Evolutionary conservation across 2,888 invertebrate species (phyloP), one percentile per base, ranked within the genome.

Genomic region (Erebia ligea): DNA sequence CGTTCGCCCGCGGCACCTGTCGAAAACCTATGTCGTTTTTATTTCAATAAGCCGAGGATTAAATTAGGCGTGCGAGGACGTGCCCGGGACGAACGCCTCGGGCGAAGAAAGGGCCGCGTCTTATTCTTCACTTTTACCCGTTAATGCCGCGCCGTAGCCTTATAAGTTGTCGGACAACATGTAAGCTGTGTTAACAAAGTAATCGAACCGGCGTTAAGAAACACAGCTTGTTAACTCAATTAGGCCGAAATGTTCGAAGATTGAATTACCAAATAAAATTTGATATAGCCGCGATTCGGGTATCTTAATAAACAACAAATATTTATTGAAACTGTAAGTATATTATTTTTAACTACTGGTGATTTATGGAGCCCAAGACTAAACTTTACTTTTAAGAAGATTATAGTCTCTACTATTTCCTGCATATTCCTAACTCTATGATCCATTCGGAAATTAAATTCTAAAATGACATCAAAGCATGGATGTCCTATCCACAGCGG

Each of bases 1-100:
- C 83, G 83, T 82, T 78, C 74, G 82, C 86, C 85, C 80, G 83
- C 83, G 86, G 87, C 92, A 92, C 92, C 92, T 92, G 93, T 90
- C 92, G 88, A 91, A 90, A 93, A 93, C 92, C 92, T 92, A 92
- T 91, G 91, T 88, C 92, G 91, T 92, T 92, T 92, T 92, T 93
- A 92, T 93, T 92, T 92, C 92, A 91, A 92, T 92, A 92, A 92
- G 89, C 89, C 79, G 85, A 87, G 88, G 91, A 92, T 92, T 92
- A 92, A 92, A 92, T 92, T 92, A 91, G 89, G 89, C 92, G 88
- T 89, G 85, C 87, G 83, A 88, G 86, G 86, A 88, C 88, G 88
- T 84, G 85, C 84, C 82, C 82, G 85, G 83, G 80, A 81, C 77
- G 75, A 74, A 70, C 76, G 79, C 80, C 78, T 68, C 67, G 57